Evolutionary conservation across 2,113 vertebrate genomes (phyloP), one percentile per base, ranked within the genome.

Genomic region (Nyctereutes procyonoides): DNA sequence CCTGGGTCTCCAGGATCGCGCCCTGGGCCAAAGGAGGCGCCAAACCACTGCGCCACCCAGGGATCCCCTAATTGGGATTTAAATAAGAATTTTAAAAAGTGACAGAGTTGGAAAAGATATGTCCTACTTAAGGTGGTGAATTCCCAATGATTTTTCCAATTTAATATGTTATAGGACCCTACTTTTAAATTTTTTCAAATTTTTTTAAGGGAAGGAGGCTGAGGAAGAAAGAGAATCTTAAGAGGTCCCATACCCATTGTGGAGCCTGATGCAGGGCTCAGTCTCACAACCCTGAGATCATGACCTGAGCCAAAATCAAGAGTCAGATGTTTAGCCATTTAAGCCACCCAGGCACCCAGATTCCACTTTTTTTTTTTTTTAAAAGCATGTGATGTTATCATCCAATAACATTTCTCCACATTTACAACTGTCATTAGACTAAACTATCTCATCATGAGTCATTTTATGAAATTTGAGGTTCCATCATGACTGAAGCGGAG

Each of bases 361-460:
- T 9, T 17, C 67, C 35, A 69, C 67, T 20, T 35, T 69, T 10
- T 67, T 67, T 30, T 65, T 43, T 43, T 43, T 73, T 60, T 35
- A n/a, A 83, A 85, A 97, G 51, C 69, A 58, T 53, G 35, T 63
- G 51, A 20, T 88, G 32, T 87, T 24, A 81, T 76, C n/a, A 76
- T 71, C 63, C 56, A 30, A 92, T 88, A 95, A 74, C 24, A 67
- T 84, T 93, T 80, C 84, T 84, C 30, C 13, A 86, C 32, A 79
- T 81, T 71, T 95, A 93, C 32, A 77, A 10, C 56, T 22, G 19
- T 93, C 22, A 26, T 51, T 94, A 88, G 28, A 56, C 55, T 65
- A 81, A 84, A 80, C 24, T 55, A 11, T 48, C 7, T 71, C 35
- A 77, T 87, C 13, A 76, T 81, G 63, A 77, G 43, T 60, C 35